These are phyloP conservation scores for Archilochus colubris DNA, from an alignment of 2,113 vertebrate genomes.

Conservation along the genomic window DNA sequence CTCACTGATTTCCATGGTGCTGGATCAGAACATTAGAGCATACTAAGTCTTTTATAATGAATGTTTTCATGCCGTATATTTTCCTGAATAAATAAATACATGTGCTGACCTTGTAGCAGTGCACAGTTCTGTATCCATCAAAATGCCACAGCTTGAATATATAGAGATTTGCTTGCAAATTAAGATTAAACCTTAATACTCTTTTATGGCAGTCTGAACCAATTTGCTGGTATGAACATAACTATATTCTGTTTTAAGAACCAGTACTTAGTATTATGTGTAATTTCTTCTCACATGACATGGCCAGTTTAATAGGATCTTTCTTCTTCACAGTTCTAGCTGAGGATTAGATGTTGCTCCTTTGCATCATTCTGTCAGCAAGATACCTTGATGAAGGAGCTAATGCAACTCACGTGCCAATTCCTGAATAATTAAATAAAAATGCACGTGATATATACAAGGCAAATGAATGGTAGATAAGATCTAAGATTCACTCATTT, in stretches of 20 bases:
- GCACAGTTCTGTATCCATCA: conserved; percentile 41
- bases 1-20: conserved; percentile 9
- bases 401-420: conserved; percentile 73
- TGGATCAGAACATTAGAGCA: neutral
- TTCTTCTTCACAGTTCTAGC: conserved; percentile 30
- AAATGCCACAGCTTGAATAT: conserved; percentile 26
- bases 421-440: conserved; percentile 83
- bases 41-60: conserved; percentile 21
- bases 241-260: neutral
- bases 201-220: conserved; percentile 31
- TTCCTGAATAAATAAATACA: conserved; percentile 56
- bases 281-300: conserved; percentile 24
- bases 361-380: conserved; percentile 59
- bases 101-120: conserved; percentile 1
- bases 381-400: conserved; percentile 67
- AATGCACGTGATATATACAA: conserved; percentile 72
- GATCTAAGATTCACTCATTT: conserved; percentile 70
- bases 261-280: conserved; percentile 2
- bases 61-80: neutral
- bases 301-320: conserved; percentile 4
- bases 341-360: conserved; percentile 52
- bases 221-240: conserved; percentile 12
- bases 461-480: conserved; percentile 79
- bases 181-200: conserved; percentile 29
- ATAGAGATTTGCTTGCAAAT: conserved; percentile 39